phyloP scores from a whole-genome alignment of 2,888 invertebrate species.

The Metallyticus violacea region DNA sequence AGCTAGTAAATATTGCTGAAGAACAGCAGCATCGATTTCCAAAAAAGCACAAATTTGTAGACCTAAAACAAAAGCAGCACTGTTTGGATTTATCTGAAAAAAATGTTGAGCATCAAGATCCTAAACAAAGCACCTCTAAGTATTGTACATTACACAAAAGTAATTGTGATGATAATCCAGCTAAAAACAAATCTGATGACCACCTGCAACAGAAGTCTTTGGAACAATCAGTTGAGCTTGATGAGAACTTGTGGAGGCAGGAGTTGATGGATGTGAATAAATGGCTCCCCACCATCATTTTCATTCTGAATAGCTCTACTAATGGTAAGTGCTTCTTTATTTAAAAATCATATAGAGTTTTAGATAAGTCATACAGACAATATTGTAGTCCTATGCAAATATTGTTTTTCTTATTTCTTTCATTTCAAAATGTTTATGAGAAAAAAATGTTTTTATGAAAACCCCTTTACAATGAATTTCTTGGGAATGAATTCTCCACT shows the following conservation, averaged over 20 bases:
- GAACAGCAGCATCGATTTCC: no score
- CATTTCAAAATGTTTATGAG: no score
- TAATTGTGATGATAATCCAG: background rate
- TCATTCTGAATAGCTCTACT: slow-evolving; percentile 3
- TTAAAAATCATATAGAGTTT: no score
- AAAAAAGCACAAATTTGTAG: no score
- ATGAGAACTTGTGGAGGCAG: background rate
- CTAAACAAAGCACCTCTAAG: background rate
- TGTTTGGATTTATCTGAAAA: no score
- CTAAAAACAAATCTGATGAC: background rate
- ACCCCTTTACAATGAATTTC: no score
- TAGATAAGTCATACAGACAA: no score
- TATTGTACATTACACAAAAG: background rate
- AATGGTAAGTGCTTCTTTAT: background rate
- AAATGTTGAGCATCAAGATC: background rate
- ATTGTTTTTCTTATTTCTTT: no score
- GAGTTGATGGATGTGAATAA: background rate
- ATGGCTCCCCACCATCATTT: background rate
- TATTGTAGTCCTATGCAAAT: no score
- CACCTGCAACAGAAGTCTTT: background rate
- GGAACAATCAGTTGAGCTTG: background rate
- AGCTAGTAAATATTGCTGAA: background rate
- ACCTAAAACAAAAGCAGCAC: background rate
- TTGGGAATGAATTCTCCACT: no score
- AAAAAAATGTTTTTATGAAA: no score